phyloP scores from a whole-genome alignment of 1,140 invertebrate genomes.

The Zaprionus davidi region DNA sequence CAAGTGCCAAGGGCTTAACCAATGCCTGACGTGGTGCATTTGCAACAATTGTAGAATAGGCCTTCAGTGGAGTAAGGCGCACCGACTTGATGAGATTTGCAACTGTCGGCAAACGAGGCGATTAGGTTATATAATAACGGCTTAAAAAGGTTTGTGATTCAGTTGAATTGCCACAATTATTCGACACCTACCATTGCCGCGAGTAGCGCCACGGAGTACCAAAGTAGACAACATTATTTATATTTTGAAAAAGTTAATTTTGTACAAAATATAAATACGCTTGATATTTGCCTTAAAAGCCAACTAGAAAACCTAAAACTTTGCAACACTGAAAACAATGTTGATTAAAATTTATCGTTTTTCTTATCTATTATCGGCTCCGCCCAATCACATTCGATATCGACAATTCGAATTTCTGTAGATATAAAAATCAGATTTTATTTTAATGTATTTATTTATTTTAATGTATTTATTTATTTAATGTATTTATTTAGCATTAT shows the following conservation, averaged over 20 bases:
- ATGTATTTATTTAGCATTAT: slow-evolving; percentile 46
- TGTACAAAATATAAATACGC: slow-evolving; percentile 40
- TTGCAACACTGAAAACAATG: slow-evolving; percentile 46
- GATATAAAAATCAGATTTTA: not conserved
- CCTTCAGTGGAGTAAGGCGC: slow-evolving; percentile 67
- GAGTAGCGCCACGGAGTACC: slow-evolving; percentile 54
- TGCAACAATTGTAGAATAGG: slow-evolving; percentile 67
- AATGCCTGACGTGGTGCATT: slow-evolving; percentile 55
- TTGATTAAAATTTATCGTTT: slow-evolving; percentile 19
- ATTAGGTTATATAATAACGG: slow-evolving; percentile 67
- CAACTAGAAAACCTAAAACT: slow-evolving; percentile 31
- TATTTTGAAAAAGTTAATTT: slow-evolving; percentile 38
- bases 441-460: slow-evolving; percentile 45
- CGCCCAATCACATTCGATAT: not conserved
- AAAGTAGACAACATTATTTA: slow-evolving; percentile 58
- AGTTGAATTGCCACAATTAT: not conserved
- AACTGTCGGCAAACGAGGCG: slow-evolving; percentile 46
- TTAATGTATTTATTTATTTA: no score
- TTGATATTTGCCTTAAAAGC: slow-evolving; percentile 39
- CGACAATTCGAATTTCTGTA: not conserved
- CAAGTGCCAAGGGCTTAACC: slow-evolving; percentile 53
- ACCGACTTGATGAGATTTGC: slow-evolving; percentile 60
- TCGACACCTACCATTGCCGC: slow-evolving; percentile 57
- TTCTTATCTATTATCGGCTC: slow-evolving; percentile 26
- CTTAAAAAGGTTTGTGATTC: not conserved